Evolutionary conservation across 1,140 invertebrate species (phyloP).

Genomic region (Eulimnadia texana): DNA sequence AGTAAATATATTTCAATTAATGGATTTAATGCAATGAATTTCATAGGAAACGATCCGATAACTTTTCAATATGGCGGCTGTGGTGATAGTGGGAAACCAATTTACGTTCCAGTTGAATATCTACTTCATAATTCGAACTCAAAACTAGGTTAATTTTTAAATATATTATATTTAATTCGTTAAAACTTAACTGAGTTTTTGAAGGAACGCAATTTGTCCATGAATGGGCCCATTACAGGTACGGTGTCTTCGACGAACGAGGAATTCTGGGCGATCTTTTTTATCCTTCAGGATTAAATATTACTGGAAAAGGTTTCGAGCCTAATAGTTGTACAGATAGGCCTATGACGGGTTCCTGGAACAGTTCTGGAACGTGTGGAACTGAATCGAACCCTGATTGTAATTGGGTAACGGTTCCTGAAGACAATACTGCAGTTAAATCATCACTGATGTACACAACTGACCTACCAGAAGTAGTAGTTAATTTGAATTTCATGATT

Average conservation of each 20-base stretch:
- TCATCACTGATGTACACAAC: not conserved
- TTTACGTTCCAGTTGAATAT: not conserved
- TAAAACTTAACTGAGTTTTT: not conserved
- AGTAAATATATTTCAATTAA: not conserved
- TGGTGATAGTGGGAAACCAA: not conserved
- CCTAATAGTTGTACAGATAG: slow-evolving; percentile 34
- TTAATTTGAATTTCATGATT: not conserved
- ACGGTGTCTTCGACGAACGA: slow-evolving; percentile 52
- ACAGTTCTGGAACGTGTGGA: not conserved
- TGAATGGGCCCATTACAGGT: slow-evolving; percentile 49
- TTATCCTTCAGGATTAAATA: slow-evolving; percentile 32
- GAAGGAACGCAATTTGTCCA: slow-evolving; percentile 36
- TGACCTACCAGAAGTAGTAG: not conserved
- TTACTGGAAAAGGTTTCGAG: slow-evolving; percentile 22
- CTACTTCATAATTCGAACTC: not conserved
- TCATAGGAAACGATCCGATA: not conserved
- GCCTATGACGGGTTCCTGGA: not conserved
- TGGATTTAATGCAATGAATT: not conserved
- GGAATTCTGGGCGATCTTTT: slow-evolving; percentile 41
- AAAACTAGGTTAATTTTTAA: not conserved
- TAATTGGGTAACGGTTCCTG: not conserved
- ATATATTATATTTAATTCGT: not conserved
- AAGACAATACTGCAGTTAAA: not conserved
- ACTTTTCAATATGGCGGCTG: not conserved
- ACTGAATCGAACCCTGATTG: not conserved